Evolutionary conservation across 2,888 invertebrate genomes (phyloP).

Genomic region (Theristus sp.): DNA sequence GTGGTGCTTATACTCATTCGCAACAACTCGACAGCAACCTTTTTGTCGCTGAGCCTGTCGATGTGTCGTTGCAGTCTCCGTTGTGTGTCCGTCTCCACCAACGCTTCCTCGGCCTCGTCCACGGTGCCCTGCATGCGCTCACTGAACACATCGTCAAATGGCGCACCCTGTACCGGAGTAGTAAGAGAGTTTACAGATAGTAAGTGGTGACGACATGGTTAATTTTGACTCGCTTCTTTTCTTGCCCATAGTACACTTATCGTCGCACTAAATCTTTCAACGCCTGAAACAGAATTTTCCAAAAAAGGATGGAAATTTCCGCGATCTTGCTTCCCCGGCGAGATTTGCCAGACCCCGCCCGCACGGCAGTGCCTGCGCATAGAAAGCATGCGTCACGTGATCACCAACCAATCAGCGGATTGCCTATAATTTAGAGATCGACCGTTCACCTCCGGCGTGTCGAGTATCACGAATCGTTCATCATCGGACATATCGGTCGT

Average conservation of each 20-base stretch:
- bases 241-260: not conserved
- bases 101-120: not conserved
- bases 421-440: too few species aligned
- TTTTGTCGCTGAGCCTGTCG: not conserved
- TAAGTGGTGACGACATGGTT: not conserved
- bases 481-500: conserved; percentile 3
- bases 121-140: not conserved
- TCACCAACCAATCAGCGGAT: too few species aligned
- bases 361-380: too few species aligned
- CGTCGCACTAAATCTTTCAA: too few species aligned
- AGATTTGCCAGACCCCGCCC: too few species aligned
- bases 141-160: conserved; percentile 4
- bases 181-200: not conserved
- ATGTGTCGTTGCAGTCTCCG: not conserved
- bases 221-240: not conserved
- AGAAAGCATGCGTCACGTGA: too few species aligned
- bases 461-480: conserved; percentile 1
- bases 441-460: not conserved
- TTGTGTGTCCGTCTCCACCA: not conserved
- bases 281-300: too few species aligned
- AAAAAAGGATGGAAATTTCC: too few species aligned
- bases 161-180: not conserved
- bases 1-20: too few species aligned
- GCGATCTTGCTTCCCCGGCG: too few species aligned
- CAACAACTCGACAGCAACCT: too few species aligned